Conservation (phyloP, 1,140 invertebrate species). For the Drosophila persimilis region DNA sequence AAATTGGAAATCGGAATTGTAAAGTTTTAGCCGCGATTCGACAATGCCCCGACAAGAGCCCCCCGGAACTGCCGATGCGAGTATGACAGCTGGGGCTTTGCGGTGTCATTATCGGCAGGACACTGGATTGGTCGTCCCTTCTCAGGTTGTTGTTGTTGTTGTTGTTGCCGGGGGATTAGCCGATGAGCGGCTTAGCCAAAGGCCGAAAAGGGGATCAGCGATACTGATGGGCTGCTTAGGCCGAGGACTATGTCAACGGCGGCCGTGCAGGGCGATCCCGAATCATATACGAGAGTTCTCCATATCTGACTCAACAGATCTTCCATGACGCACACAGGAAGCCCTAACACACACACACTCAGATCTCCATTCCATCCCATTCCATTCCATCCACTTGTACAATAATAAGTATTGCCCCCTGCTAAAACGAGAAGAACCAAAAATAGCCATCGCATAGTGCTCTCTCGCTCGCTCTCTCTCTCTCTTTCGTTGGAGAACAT, state of each 20-base stretch:
- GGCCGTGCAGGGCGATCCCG: not conserved
- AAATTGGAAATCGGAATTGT: constrained; percentile 38
- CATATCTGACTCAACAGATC: constrained; percentile 12
- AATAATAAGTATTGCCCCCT: constrained; percentile 40
- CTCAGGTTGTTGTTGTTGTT: constrained; percentile 57
- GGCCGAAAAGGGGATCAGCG: constrained; percentile 8
- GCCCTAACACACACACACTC: constrained; percentile 25
- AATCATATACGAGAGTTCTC: too few relatives aligned
- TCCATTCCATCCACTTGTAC: constrained; percentile 26
- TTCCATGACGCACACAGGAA: constrained; percentile 47
- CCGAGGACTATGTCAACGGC: constrained; percentile 11
- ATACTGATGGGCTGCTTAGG: constrained; percentile 29
- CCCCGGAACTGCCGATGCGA: constrained; percentile 12
- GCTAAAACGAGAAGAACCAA: constrained; percentile 24
- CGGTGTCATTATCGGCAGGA: constrained; percentile 61
- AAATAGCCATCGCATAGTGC: constrained; percentile 32
- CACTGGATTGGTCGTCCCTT: constrained; percentile 22
- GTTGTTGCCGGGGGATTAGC: constrained; percentile 39
- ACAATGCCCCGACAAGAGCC: too few relatives aligned
- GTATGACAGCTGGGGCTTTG: constrained; percentile 69
- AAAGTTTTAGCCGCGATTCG: constrained; percentile 28
- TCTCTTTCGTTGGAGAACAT: too few relatives aligned
- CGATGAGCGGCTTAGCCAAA: constrained; percentile 63
- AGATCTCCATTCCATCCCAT: constrained; percentile 3
- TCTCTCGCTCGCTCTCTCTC: not conserved